A percentile compares a stretch with the other conserved stretches of the same genome.
phyloP scores from a whole-genome alignment of 2,797 vertebrate species.

The Anguilla pacifica region DNA sequence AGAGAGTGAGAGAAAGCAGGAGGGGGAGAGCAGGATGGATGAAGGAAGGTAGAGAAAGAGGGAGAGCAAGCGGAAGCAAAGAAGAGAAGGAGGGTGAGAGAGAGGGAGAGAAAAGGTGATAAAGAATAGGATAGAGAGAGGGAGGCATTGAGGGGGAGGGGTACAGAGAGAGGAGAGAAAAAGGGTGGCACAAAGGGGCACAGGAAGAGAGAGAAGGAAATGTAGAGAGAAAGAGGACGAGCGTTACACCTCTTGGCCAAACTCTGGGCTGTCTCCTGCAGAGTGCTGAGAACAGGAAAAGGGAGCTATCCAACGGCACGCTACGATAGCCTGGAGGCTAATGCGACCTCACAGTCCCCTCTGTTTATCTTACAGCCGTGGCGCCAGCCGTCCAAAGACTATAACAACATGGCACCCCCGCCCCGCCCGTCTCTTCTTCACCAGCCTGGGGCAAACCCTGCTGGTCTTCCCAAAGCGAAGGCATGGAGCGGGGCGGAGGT shows the following conservation, averaged over 20 bases:
- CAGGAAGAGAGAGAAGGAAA: neutral
- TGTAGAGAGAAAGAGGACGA: neutral
- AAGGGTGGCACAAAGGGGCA: neutral
- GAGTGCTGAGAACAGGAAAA: neutral
- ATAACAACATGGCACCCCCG: constrained; percentile 43
- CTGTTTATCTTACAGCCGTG: constrained; percentile 7
- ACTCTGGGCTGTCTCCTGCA: neutral
- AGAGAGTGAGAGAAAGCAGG: neutral
- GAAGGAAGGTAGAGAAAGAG: neutral
- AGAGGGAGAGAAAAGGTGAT: neutral
- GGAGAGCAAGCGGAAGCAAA: neutral
- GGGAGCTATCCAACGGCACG: neutral
- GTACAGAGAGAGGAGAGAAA: neutral
- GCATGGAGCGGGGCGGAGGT: too few species aligned
- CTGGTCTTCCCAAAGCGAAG: too few species aligned
- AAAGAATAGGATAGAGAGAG: neutral
- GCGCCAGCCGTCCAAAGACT: constrained; percentile 40
- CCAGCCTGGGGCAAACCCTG: too few species aligned
- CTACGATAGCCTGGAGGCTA: neutral
- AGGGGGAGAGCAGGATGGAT: neutral
- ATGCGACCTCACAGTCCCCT: neutral
- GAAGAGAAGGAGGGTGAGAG: neutral
- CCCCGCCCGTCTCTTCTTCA: neutral
- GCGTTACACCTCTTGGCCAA: neutral
- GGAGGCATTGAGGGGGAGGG: neutral